Percentiles rank a stretch among this genome's conserved stretches.
These are phyloP conservation scores for Dryocosmus kuriphilus DNA, from an alignment of 2,888 invertebrate species.

Conservation along the genomic window DNA sequence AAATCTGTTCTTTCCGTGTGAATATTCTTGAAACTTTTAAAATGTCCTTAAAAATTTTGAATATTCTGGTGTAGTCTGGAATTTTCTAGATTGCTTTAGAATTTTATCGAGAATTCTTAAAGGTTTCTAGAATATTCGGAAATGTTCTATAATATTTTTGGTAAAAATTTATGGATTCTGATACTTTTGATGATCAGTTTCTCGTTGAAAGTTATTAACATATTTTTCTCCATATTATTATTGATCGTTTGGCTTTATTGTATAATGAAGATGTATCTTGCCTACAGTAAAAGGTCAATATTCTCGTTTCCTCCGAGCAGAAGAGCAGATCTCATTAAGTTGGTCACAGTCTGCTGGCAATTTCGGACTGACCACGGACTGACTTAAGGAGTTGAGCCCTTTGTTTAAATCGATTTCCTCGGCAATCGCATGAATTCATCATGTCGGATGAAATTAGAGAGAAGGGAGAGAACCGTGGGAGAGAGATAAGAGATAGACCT, in stretches of 20 bases:
- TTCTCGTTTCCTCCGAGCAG: not conserved
- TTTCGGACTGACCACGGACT: conserved; percentile 19
- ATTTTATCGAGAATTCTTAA: too few species aligned
- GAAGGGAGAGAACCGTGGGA: conserved; percentile 5
- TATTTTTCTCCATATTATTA: not conserved
- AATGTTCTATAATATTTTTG: too few species aligned
- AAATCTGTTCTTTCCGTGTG: too few species aligned
- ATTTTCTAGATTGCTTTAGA: too few species aligned
- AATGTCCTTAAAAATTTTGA: too few species aligned
- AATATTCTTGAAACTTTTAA: too few species aligned
- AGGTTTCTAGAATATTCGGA: too few species aligned
- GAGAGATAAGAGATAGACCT: conserved; percentile 9
- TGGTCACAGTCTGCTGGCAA: conserved; percentile 14
- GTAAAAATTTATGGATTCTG: too few species aligned
- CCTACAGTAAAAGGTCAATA: not conserved
- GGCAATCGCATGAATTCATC: conserved; percentile 27
- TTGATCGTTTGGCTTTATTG: not conserved
- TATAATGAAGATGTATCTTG: not conserved
- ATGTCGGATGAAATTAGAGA: conserved; percentile 34
- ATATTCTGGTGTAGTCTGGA: too few species aligned
- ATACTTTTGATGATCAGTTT: too few species aligned
- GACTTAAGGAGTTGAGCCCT: conserved; percentile 21
- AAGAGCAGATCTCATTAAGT: conserved; percentile 24
- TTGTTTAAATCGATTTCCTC: conserved; percentile 32
- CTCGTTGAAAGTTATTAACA: too few species aligned